phyloP scores from a whole-genome alignment of 2,888 invertebrate genomes.

The Hofmannophila pseudospretella region DNA sequence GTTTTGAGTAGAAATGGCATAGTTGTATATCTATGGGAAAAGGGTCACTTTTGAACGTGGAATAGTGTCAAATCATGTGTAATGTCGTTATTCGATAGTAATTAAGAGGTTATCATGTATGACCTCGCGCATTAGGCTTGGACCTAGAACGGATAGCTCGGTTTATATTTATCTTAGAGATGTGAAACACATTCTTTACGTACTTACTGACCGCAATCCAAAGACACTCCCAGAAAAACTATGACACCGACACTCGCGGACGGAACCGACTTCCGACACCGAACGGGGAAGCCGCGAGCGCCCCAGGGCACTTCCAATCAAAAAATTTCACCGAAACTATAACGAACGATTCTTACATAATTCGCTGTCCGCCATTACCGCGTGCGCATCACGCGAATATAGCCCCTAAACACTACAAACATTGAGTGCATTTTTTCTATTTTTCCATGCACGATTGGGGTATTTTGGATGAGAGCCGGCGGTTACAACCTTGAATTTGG shows the following conservation, averaged over 20 bases:
- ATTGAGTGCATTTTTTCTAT: constrained; percentile 49
- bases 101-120: background rate
- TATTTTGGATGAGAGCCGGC: constrained; percentile 71
- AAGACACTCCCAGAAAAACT: constrained; percentile 34
- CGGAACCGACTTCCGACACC: constrained; percentile 19
- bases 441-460: constrained; percentile 61
- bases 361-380: constrained; percentile 58
- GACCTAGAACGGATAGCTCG: constrained; percentile 32
- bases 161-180: constrained; percentile 54
- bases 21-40: background rate
- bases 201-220: constrained; percentile 57
- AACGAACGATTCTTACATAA: constrained; percentile 69
- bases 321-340: constrained; percentile 45
- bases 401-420: constrained; percentile 50
- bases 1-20: background rate
- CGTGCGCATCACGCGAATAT: constrained; percentile 47
- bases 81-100: background rate
- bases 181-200: constrained; percentile 19
- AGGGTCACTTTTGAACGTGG: background rate
- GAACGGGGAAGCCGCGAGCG: constrained; percentile 10
- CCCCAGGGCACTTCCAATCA: constrained; percentile 14
- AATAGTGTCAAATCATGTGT: background rate
- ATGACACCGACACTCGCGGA: constrained; percentile 25
- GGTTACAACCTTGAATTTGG: constrained; percentile 68
- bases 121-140: background rate